phyloP scores from a whole-genome alignment of 2,797 vertebrate genomes.

The Typhlichthys eigenmanni region DNA sequence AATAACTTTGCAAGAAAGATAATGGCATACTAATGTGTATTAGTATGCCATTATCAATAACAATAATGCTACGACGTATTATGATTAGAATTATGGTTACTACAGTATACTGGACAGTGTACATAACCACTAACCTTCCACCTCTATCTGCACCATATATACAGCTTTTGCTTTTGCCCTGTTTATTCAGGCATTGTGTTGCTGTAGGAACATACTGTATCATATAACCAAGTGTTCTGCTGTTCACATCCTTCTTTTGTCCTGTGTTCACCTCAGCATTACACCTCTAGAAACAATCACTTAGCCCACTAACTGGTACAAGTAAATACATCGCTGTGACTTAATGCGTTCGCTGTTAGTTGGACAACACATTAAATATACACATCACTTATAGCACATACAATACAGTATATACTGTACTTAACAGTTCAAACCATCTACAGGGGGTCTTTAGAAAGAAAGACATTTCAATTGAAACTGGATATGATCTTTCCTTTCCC shows the following conservation, averaged over 20 bases:
- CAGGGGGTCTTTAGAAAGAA: not conserved
- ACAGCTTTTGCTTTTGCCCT: conserved; percentile 2
- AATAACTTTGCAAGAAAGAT: not conserved
- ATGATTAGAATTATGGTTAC: not conserved
- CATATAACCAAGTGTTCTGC: conserved; percentile 50
- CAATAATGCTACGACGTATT: not conserved
- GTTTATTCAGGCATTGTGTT: conserved; percentile 34
- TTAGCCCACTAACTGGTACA: not conserved
- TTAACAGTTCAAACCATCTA: not conserved
- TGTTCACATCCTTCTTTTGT: conserved; percentile 1
- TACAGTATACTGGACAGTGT: no score
- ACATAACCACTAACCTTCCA: not conserved
- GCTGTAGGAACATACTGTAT: conserved; percentile 19
- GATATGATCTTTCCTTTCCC: not conserved
- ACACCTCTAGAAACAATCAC: not conserved
- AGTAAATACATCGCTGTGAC: not conserved
- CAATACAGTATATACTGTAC: no score
- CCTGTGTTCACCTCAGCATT: not conserved
- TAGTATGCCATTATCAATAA: not conserved
- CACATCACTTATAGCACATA: not conserved
- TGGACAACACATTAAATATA: not conserved
- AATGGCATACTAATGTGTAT: no score
- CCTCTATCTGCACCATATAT: conserved; percentile 29
- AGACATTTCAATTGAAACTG: not conserved
- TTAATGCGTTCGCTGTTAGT: not conserved